Evolutionary conservation across 1,140 invertebrate species (phyloP).

Genomic region (Battus philenor): DNA sequence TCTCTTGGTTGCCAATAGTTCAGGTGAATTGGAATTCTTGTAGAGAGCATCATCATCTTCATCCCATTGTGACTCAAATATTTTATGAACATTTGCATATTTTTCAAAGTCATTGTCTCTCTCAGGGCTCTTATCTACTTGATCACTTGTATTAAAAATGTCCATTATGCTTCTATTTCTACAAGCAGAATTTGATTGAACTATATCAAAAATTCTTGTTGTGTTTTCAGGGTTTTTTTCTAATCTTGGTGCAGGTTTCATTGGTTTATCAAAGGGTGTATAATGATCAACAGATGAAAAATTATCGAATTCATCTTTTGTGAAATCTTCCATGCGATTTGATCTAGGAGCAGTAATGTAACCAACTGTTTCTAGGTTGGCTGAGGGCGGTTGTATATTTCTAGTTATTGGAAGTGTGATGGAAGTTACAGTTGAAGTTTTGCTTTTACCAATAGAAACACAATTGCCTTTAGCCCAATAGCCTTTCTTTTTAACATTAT

Average conservation of each 20-base stretch:
- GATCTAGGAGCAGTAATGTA: slow-evolving; percentile 22
- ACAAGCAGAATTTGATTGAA: slow-evolving; percentile 41
- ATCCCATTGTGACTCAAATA: slow-evolving; percentile 58
- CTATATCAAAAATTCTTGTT: slow-evolving; percentile 50
- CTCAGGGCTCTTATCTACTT: slow-evolving; percentile 32
- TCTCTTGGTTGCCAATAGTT: slow-evolving; percentile 19
- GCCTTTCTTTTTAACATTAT: slow-evolving; percentile 63
- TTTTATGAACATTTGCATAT: slow-evolving; percentile 39
- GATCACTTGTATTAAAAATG: slow-evolving; percentile 50
- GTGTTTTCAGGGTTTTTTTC: slow-evolving; percentile 26
- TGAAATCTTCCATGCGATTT: slow-evolving; percentile 30
- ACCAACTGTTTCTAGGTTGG: slow-evolving; percentile 17
- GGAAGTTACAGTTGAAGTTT: slow-evolving; percentile 18
- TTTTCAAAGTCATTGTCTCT: slow-evolving; percentile 37
- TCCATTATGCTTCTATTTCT: slow-evolving; percentile 65
- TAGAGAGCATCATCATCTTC: slow-evolving; percentile 72
- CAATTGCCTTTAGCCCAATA: slow-evolving; percentile 68
- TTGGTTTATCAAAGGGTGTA: slow-evolving; percentile 38
- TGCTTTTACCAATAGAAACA: slow-evolving; percentile 25
- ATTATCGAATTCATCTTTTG: slow-evolving; percentile 44
- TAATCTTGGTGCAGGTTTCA: slow-evolving; percentile 15
- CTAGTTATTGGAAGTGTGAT: slow-evolving; percentile 9
- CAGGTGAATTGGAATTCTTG: slow-evolving; percentile 43
- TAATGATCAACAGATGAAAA: slow-evolving; percentile 27
- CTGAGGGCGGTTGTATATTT: slow-evolving; percentile 16